Base-by-base conservation (phyloP, 2,113 vertebrate species). In the Danionella cerebrum region DNA sequence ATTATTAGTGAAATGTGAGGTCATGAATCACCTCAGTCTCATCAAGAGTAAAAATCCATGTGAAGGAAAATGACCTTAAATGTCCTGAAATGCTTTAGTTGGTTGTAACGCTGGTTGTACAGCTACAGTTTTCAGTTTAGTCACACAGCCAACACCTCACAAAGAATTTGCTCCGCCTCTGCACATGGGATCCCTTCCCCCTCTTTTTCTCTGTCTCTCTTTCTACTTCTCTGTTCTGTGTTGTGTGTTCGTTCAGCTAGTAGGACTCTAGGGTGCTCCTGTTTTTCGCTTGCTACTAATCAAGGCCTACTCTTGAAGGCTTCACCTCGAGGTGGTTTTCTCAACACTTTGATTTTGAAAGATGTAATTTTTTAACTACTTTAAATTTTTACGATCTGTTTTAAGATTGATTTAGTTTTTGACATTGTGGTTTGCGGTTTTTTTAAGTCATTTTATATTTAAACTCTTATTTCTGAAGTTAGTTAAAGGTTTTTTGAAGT, bases 81-180 rank as follows among this genome's bases (percentile, higher is more conserved):
- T 31, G 53, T 36, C 24, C 25, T 31, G 36, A 62, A 33, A 39
- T 12, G 1, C 1, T 31, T 39, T 5, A 10, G 22, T 19, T 25
- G 18, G 36, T 41, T 60, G 47, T 66, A 64, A 62, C 50, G 47
- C 50, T 51, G 16, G 5, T 47, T 59, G 36, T 44, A 25, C 45
- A 60, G 58, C 24, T 33, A 70, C 67, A 50, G 65, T 41, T 24
- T 48, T 36, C 19, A n/a, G 22, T 35, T 14, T 65, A 57, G 69
- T 67, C n/a, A n/a, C 57, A 69, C 67, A 60, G 68, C 63, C 53
- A 67, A 42, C 25, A 63, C 41, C 50, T 64, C 6, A 71, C 44
- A 74, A 74, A 71, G 54, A 64, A 71, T 64, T 27, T 68, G 57
- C 54, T 71, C 64, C 68, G 65, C 73, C 73, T 59, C 57, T 66